Percentiles rank a stretch among this genome's conserved stretches.
Evolutionary conservation across 1,140 invertebrate genomes (phyloP).

Genomic region (Melanaphis sacchari): DNA sequence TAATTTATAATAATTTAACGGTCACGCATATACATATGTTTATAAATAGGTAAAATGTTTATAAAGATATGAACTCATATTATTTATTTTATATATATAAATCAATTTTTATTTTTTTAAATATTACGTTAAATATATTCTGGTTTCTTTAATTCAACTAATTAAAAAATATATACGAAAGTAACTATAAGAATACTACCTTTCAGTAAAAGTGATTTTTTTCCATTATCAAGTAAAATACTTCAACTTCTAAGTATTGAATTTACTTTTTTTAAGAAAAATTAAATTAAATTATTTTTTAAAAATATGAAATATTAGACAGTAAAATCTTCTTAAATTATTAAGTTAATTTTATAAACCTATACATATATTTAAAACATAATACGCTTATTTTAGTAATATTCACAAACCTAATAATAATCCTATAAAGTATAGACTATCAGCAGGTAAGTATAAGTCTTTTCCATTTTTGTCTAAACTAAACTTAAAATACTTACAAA

Average conservation of each 20-base stretch:
- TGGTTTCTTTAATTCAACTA: neutral
- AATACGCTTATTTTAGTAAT: neutral
- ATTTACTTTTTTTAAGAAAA: neutral
- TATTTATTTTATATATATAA: neutral
- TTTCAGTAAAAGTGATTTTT: neutral
- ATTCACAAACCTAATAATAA: neutral
- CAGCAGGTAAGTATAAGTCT: neutral
- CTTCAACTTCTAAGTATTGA: neutral
- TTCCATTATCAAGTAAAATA: neutral
- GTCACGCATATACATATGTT: neutral
- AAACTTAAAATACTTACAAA: neutral
- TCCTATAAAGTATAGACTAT: neutral
- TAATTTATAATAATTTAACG: constrained; percentile 2
- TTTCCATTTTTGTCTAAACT: neutral
- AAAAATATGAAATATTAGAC: neutral
- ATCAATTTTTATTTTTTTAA: neutral
- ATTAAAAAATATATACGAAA: neutral
- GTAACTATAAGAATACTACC: neutral
- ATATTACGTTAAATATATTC: neutral
- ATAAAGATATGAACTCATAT: neutral
- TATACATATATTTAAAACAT: neutral
- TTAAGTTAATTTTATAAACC: neutral
- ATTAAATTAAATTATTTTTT: neutral
- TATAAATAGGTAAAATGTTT: neutral
- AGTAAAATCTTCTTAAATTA: neutral